phyloP scores from a whole-genome alignment of 2,888 invertebrate species.

The Polyommatus icarus region DNA sequence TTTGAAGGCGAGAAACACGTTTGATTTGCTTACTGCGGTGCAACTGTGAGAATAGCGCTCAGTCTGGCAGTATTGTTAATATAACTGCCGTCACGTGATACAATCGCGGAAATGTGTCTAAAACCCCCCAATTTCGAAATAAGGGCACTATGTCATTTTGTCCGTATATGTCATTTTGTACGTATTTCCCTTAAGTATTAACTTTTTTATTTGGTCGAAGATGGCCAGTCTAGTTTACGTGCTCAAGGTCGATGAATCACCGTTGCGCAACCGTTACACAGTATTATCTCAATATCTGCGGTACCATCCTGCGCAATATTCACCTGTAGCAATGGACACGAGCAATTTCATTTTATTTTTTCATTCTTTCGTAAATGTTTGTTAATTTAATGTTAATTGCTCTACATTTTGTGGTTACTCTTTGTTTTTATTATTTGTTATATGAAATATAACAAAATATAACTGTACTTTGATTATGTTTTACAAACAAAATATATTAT shows the following conservation, averaged over 20 bases:
- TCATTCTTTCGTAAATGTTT: neutral
- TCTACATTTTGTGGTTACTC: neutral
- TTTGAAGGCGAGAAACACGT: too few relatives aligned
- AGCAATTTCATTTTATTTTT: neutral
- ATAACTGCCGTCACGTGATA: too few relatives aligned
- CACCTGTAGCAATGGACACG: neutral
- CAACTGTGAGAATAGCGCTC: too few relatives aligned
- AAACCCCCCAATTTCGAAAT: too few relatives aligned
- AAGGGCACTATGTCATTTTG: too few relatives aligned
- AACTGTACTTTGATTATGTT: neutral
- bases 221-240: neutral
- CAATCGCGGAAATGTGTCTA: too few relatives aligned
- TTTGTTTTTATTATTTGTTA: neutral
- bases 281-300: conserved; percentile 28
- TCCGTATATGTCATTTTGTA: too few relatives aligned
- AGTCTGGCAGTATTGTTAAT: too few relatives aligned
- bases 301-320: conserved; percentile 25
- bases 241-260: conserved; percentile 39
- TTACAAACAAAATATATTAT: too few relatives aligned
- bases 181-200: too few relatives aligned
- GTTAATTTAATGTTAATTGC: neutral
- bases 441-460: neutral
- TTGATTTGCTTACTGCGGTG: too few relatives aligned
- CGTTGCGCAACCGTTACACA: conserved; percentile 47
- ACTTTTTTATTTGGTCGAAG: neutral